A percentile compares a stretch with the other conserved stretches of the same genome.
These are phyloP conservation scores for Carlito syrichta DNA, from an alignment of 2,113 vertebrate genomes.

Conservation along the genomic window DNA sequence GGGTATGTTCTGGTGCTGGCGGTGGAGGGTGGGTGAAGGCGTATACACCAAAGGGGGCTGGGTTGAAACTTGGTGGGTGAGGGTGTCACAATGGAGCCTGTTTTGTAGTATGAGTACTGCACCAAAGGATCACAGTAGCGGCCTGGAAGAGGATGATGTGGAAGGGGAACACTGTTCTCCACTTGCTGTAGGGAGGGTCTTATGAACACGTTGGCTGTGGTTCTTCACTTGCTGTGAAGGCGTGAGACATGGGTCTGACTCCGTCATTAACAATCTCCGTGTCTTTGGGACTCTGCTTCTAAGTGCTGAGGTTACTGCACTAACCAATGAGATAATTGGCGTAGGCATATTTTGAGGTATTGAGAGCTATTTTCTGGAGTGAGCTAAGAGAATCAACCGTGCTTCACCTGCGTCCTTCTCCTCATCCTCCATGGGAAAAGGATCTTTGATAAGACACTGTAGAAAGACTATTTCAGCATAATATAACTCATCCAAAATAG, in stretches of 20 bases:
- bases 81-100: not conserved
- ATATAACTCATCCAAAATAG: not conserved
- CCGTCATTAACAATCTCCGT: not conserved
- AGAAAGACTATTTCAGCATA: not conserved
- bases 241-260: not conserved
- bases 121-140: not conserved
- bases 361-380: not conserved
- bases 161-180: not conserved
- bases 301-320: not conserved
- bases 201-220: not conserved
- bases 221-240: not conserved
- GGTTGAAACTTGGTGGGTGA: not conserved
- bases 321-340: not conserved
- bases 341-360: not conserved
- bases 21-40: not conserved
- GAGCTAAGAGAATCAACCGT: not conserved
- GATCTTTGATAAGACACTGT: not conserved
- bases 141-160: not conserved
- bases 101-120: not conserved
- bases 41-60: fast-evolving
- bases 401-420: not conserved
- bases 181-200: not conserved
- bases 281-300: not conserved
- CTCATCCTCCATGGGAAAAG: not conserved
- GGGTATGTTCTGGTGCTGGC: not conserved